Evolutionary conservation across 2,888 invertebrate species (phyloP).

Genomic region (Sericinus montela): DNA sequence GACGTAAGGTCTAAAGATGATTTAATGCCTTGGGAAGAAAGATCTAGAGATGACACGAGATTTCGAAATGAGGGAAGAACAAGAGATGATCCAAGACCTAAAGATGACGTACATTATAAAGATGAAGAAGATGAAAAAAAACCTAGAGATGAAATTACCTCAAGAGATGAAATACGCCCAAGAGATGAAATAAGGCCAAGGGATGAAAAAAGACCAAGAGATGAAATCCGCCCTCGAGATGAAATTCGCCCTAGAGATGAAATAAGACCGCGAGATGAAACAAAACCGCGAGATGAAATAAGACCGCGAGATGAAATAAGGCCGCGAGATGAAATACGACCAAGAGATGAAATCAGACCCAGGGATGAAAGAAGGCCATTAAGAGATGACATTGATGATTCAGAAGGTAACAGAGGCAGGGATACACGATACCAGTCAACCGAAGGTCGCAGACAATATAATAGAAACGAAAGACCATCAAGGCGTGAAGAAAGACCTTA

Average conservation of each 20-base stretch:
- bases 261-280: constrained; percentile 29
- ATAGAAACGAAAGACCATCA: constrained; percentile 46
- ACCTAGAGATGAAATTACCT: constrained; percentile 27
- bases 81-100: constrained; percentile 26
- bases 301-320: constrained; percentile 29
- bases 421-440: constrained; percentile 25
- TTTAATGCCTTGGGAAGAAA: constrained; percentile 30
- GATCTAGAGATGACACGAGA: constrained; percentile 33
- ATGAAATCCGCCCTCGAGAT: constrained; percentile 40
- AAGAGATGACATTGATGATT: constrained; percentile 36
- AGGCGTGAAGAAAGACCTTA: constrained; percentile 51
- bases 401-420: constrained; percentile 28
- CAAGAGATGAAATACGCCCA: constrained; percentile 32
- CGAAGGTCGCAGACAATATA: constrained; percentile 28
- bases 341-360: constrained; percentile 31
- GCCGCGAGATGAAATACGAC: constrained; percentile 36
- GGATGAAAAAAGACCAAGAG: constrained; percentile 28
- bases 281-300: constrained; percentile 31
- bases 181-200: constrained; percentile 29
- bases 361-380: constrained; percentile 32
- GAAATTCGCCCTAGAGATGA: constrained; percentile 26
- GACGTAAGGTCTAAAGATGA: constrained; percentile 30
- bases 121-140: constrained; percentile 29
- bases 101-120: constrained; percentile 31
- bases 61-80: constrained; percentile 28